These are phyloP conservation scores for Botrylloides violaceus DNA, from an alignment of 23 tunicate genomes.

Conservation along the genomic window DNA sequence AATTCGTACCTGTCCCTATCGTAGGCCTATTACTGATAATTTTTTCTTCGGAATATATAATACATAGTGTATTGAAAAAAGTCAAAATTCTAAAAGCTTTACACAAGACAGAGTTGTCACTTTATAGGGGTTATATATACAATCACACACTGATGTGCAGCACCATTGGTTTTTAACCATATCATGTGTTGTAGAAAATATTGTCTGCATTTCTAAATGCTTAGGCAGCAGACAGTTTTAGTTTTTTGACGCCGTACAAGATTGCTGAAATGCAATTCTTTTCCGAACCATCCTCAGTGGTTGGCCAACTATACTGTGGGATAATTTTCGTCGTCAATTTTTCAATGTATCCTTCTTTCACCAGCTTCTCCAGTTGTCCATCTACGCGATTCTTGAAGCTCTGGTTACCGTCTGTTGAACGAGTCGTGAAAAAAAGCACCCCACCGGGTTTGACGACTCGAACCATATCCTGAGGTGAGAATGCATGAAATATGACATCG, in stretches of 20 bases:
- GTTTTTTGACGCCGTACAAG: slow-evolving; percentile 54
- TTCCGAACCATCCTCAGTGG: slow-evolving; percentile 33
- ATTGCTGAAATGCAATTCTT: slow-evolving; percentile 73
- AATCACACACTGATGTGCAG: too few relatives aligned
- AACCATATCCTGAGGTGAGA: slow-evolving; percentile 46
- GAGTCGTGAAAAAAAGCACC: slow-evolving; percentile 49
- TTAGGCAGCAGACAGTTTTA: slow-evolving; percentile 9
- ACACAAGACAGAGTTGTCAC: too few relatives aligned
- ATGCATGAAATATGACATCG: neutral
- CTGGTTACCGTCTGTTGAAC: slow-evolving; percentile 73
- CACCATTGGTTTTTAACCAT: too few relatives aligned
- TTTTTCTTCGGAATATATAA: too few relatives aligned
- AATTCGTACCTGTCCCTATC: too few relatives aligned
- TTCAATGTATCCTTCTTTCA: slow-evolving; percentile 22
- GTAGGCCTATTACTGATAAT: too few relatives aligned
- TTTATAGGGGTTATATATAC: too few relatives aligned
- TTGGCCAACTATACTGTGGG: slow-evolving; percentile 86
- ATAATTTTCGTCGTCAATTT: slow-evolving; percentile 31
- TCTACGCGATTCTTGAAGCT: slow-evolving; percentile 54
- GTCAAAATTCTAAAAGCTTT: too few relatives aligned
- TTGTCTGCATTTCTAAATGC: too few relatives aligned
- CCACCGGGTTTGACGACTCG: slow-evolving; percentile 65
- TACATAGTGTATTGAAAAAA: too few relatives aligned
- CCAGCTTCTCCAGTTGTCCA: slow-evolving; percentile 26
- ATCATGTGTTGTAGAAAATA: too few relatives aligned